Conservation (phyloP, 2,888 invertebrate genomes). For the Sepiola atlantica region DNA sequence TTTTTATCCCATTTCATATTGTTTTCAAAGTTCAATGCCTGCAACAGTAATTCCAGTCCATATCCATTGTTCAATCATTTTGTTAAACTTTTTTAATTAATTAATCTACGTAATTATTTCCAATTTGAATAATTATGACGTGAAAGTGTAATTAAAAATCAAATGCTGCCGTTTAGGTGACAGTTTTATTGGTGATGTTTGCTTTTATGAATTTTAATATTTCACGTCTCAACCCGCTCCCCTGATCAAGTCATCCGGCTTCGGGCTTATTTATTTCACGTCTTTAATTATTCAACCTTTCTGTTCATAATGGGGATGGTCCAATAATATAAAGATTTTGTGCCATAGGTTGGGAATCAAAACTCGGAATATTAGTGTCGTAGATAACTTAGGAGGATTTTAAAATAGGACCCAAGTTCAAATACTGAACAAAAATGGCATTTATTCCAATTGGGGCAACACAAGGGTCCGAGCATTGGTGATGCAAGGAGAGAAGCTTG, state of each 20-base stretch:
- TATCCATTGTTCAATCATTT: background rate
- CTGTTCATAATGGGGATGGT: background rate
- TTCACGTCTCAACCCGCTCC: background rate
- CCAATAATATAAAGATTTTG: background rate
- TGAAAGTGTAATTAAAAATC: background rate
- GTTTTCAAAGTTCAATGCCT: background rate
- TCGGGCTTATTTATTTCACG: background rate
- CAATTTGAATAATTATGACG: background rate
- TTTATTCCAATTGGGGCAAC: too few relatives aligned
- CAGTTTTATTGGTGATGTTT: background rate
- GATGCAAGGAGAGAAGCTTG: too few relatives aligned
- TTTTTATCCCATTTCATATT: too few relatives aligned
- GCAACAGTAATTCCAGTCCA: background rate
- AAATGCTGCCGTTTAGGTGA: background rate
- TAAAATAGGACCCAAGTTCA: too few relatives aligned
- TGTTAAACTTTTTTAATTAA: background rate
- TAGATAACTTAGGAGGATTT: too few relatives aligned
- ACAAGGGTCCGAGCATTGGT: too few relatives aligned
- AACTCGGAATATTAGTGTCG: too few relatives aligned
- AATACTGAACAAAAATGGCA: too few relatives aligned
- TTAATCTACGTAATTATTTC: background rate
- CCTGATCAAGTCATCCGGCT: background rate
- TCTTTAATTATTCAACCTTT: background rate
- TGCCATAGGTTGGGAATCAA: too few relatives aligned
- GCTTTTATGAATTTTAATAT: background rate